Evolutionary conservation across 2,797 vertebrate species (phyloP), one percentile per base, ranked within the genome.

Genomic region (Dendrocincla tyrannina): DNA sequence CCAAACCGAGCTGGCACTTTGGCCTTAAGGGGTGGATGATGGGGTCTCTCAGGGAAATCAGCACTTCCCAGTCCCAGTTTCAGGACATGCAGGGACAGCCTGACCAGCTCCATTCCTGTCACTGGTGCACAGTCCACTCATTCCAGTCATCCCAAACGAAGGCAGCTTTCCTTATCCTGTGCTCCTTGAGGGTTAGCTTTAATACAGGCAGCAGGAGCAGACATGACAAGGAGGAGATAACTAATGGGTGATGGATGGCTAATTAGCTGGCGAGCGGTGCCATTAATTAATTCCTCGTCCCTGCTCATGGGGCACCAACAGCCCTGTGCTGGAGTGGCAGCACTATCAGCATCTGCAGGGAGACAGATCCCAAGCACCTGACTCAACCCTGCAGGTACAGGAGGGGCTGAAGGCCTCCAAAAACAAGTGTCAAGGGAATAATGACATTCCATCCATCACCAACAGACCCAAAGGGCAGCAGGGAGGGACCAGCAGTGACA

Each of bases 261-360:
- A 95, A 95, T 94, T 92, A 91, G 70, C 30, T 67, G 76, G 89
- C 5, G 17, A 91, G 81, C 76, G 59, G 83, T 5, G 15, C 44
- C 87, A 67, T 76, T 93, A 92, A 96, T 94, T 93, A 94, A 88
- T 82, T 81, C 69, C 60, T 53, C 91, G 46, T 77, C 83, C 91
- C 83, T 62, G 88, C 87, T 92, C 76, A 27, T 0, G 5, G 89
- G 79, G 89, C 87, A 95, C 44, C 59, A 58, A 56, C 33, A 56
- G 16, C 32, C 44, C 74, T 32, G 10, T 7, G 30, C 55, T 56
- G 60, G 66, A 91, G 79, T 2, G 1, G 70, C 73, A 33, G 80
- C 1, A 0, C 78, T 49, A 52, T 69, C 4, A 4, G 55, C 35
- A 53, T 35, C 69, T 0, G 0, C 68, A 72, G 33, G 41, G 81